These are phyloP conservation scores for Danaus plexippus DNA, from an alignment of 1,140 invertebrate species.

Conservation along the genomic window DNA sequence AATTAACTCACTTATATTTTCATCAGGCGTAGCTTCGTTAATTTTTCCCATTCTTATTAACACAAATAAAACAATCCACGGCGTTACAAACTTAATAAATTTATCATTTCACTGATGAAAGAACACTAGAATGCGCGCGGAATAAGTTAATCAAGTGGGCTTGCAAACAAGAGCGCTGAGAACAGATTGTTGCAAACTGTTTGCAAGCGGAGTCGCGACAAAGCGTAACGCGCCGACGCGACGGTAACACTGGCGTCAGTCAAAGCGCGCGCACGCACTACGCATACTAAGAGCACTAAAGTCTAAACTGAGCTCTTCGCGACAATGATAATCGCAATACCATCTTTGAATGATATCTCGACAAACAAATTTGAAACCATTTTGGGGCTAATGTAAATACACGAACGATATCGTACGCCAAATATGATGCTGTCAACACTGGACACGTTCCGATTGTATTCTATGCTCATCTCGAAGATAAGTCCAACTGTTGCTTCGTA, in stretches of 20 bases:
- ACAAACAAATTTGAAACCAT: conserved; percentile 48
- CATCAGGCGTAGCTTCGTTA: conserved; percentile 31
- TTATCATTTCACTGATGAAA: conserved; percentile 51
- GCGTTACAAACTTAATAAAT: conserved; percentile 24
- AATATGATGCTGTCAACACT: conserved; percentile 47
- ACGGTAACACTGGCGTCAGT: conserved; percentile 54
- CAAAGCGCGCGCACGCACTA: conserved; percentile 56
- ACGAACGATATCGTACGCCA: conserved; percentile 49
- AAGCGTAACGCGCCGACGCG: conserved; percentile 30
- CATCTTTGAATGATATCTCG: conserved; percentile 50
- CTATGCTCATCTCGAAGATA: conserved; percentile 35
- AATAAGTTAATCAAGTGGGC: conserved; percentile 33
- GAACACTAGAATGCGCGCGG: conserved; percentile 46
- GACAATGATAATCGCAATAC: conserved; percentile 52
- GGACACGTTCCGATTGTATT: conserved; percentile 45
- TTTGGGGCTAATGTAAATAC: conserved; percentile 39
- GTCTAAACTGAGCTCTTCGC: conserved; percentile 29
- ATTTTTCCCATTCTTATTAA: conserved; percentile 18
- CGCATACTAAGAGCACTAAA: conserved; percentile 62
- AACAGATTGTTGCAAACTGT: conserved; percentile 35
- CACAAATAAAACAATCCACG: conserved; percentile 16
- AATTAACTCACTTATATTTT: conserved; percentile 36
- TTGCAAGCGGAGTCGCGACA: conserved; percentile 30
- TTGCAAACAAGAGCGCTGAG: conserved; percentile 31
- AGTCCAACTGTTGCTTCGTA: conserved; percentile 24